Base-by-base conservation (phyloP, 2,797 vertebrate genomes). In the Scarus forsteni region DNA sequence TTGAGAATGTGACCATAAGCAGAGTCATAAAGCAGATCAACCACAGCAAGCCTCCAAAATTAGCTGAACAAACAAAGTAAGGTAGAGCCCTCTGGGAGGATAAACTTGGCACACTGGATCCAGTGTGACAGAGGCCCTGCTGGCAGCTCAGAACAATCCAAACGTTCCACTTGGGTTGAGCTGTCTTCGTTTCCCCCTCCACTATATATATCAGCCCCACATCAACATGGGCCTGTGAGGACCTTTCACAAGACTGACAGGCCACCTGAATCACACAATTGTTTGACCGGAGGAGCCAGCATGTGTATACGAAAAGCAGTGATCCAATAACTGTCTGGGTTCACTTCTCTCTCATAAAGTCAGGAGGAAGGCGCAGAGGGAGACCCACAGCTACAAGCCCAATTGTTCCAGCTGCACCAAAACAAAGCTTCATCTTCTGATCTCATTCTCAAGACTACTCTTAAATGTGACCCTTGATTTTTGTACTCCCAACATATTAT, bases 231-330 rank as follows among this genome's bases (percentile, higher is more conserved):
- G 73, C 84, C 76, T 75, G 79, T 88, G 80, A 88, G 82, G 86
- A 89, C 84, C 88, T 92, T 91, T 91, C 80, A 87, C 79, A 40
- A 60, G 88, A 86, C 81, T 89, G 88, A 89, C 85, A 87, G 86
- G 81, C 84, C 83, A 89, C 89, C 90, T 91, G 90, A 93, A 93
- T 93, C 85, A 84, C 86, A 91, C 88, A 90, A 90, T 90, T 92
- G 90, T 91, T 77, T 67, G 72, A 75, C 85, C 79, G 46, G 75
- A 90, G 76, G 68, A 90, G 85, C 81, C 84, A 75, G 87, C 81
- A 83, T 91, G 88, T 90, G 88, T 91, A 91, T 85, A 89, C 87
- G 91, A 88, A 87, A 89, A 67, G 62, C 89, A 90, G 89, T 89
- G 91, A 94, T 93, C 90, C 89, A 88, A 78, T 85, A 83, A 89